phyloP scores from a whole-genome alignment of 2,797 vertebrate genomes.

The Neopelma chrysocephalum region DNA sequence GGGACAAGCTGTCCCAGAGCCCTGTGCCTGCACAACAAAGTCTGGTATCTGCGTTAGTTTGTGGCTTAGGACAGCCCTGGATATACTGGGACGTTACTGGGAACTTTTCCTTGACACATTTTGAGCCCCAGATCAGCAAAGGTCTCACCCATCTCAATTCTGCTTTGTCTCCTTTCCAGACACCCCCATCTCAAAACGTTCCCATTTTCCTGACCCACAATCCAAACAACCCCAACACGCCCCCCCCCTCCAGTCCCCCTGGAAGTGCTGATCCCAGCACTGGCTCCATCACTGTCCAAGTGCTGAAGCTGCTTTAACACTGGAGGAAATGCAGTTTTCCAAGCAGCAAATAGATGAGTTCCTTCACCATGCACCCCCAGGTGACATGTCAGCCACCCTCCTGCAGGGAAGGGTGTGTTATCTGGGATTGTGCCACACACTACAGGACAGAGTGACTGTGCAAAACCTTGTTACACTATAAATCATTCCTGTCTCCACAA shows the following conservation, averaged over 20 bases:
- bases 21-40: neutral
- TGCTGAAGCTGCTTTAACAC: neutral
- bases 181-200: neutral
- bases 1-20: neutral
- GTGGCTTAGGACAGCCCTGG: neutral
- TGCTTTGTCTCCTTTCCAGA: neutral
- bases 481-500: neutral
- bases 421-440: fast-evolving
- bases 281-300: neutral
- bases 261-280: neutral
- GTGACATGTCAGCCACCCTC: neutral
- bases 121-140: neutral
- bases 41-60: neutral
- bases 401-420: neutral
- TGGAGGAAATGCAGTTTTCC: neutral
- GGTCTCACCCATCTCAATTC: neutral
- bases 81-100: neutral
- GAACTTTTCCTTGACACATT: neutral
- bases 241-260: neutral
- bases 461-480: neutral
- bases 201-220: neutral
- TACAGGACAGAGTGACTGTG: neutral
- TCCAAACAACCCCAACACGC: fast-evolving
- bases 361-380: too few relatives aligned
- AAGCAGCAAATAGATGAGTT: neutral